Percentiles rank a stretch among this genome's conserved stretches.
Evolutionary conservation across 2,888 invertebrate species (phyloP).

Genomic region (Ectropis crepuscularia): DNA sequence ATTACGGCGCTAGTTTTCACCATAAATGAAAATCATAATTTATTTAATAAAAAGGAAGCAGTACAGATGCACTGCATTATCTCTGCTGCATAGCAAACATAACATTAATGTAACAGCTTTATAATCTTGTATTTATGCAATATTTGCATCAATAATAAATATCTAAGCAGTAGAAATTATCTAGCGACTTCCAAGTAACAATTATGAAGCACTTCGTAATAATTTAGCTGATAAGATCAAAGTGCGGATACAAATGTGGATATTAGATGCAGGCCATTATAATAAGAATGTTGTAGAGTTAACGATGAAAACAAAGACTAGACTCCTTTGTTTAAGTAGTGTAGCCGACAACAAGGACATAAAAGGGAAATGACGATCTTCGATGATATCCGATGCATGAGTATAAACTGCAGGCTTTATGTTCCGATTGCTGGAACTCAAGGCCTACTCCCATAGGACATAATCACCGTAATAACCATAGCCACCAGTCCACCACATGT

Average conservation of each 20-base stretch:
- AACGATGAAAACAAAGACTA: constrained; percentile 20
- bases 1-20: too few species aligned
- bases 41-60: too few species aligned
- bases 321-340: constrained; percentile 6
- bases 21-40: too few species aligned
- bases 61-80: too few species aligned
- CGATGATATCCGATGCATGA: too few species aligned
- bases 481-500: too few species aligned
- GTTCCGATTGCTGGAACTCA: background rate
- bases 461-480: too few species aligned
- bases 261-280: constrained; percentile 15
- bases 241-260: constrained; percentile 8
- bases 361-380: background rate
- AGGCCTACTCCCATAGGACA: too few species aligned
- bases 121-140: background rate
- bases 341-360: background rate
- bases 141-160: constrained; percentile 7
- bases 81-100: too few species aligned
- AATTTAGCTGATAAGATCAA: constrained; percentile 26
- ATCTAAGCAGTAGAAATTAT: background rate
- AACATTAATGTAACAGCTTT: background rate
- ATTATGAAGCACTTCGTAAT: constrained; percentile 13
- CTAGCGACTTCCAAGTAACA: constrained; percentile 6
- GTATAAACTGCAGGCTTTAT: background rate
- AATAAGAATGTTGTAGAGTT: constrained; percentile 24